Percentiles rank a stretch among this genome's conserved stretches.
Conservation (phyloP, 2,113 vertebrate species). For the Coreoperca whiteheadi region DNA sequence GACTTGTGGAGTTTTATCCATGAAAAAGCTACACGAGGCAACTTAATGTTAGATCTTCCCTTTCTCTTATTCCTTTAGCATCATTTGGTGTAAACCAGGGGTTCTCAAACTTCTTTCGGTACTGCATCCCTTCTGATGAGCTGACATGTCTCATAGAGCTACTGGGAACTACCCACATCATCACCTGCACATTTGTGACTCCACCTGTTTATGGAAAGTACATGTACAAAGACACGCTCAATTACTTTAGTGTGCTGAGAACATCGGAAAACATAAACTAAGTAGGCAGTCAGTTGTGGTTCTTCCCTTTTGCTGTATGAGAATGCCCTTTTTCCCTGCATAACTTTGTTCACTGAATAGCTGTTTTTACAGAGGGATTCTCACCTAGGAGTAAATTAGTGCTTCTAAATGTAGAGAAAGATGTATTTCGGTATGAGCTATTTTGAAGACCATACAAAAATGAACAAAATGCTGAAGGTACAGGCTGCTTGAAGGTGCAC, state of each 20-base stretch:
- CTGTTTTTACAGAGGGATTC: not conserved
- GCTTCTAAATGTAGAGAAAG: not conserved
- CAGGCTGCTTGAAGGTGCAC: not conserved
- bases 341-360: too few species aligned
- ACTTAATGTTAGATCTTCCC: not conserved
- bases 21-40: not conserved
- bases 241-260: not conserved
- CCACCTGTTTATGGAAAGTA: not conserved
- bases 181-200: not conserved
- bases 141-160: not conserved
- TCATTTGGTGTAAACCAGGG: not conserved
- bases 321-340: not conserved
- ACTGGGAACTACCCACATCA: not conserved
- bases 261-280: not conserved
- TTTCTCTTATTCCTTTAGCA: not conserved
- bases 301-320: not conserved
- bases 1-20: not conserved
- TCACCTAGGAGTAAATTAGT: not conserved
- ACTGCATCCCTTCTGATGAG: not conserved
- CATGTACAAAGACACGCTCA: not conserved
- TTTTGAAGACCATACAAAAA: not conserved
- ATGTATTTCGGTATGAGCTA: not conserved
- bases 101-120: not conserved
- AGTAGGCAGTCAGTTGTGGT: not conserved
- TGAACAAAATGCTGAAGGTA: not conserved